Base-by-base conservation (phyloP, 1,140 invertebrate species). In the Drosophila insularis region DNA sequence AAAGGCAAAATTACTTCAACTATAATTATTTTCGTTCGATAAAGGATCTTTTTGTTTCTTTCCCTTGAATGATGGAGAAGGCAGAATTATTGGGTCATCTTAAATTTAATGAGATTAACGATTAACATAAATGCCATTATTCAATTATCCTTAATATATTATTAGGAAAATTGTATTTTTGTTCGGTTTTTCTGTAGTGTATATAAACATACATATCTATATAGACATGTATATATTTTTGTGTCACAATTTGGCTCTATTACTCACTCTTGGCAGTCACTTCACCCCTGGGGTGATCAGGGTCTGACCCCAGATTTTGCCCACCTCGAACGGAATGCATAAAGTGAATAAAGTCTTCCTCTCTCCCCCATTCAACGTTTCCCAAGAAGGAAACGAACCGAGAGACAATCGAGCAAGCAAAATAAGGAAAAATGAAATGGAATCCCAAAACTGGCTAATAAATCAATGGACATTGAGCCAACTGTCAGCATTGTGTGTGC, bases 401-500 rank as follows among this genome's bases (percentile, higher is more conserved):
- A 32, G 59, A 23, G 62, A 23, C 35, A 56, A 54, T 53, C 37
- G 27, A 59, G 55, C 68, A 73, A 81, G 63, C 60, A 67, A 79
- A 68, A 27, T 27, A 27, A 63, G 54, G 74, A 67, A 80, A 71
- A 67, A 80, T 50, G 43, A 7, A 50, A 50, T 50, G 19, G 17
- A 87, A 72, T 65, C 63, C 63, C 63, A 70, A 70, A 61, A 71
- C 54, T 56, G 65, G 82, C 84, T 89, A 87, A 87, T 87, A 87
- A 87, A 87, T 87, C 82, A 87, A 87, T 87, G 50, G 43, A 50
- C 43, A 50, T 50, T 50, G 43, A 50, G 75, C 63, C 84, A 87
- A 87, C 84, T 87, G 82, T 87, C 84, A 89, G 79, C 68, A 86
- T 35, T 86, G 43, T 87, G 82, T 86, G 75, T 73, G 81, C 70